Evolutionary conservation across 35 echinoderm and acorn worm species (phyloP).

Genomic region (Stichopus chloronotus): DNA sequence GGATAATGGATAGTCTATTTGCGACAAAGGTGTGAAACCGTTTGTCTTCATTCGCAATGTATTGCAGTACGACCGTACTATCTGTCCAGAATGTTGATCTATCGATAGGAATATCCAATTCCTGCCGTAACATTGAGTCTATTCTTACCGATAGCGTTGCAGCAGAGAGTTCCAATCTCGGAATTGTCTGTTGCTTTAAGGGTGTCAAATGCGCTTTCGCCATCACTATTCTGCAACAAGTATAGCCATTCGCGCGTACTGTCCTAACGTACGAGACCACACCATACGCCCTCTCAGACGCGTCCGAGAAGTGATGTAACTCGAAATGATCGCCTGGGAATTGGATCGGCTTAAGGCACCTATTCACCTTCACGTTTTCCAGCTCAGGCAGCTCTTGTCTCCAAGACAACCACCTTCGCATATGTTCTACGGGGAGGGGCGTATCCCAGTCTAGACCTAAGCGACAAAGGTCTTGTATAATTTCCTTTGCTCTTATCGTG

Average conservation of each 20-base stretch:
- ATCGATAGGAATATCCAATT: constrained; percentile 43
- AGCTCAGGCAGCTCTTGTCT: constrained; percentile 46
- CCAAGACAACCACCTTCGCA: constrained; percentile 54
- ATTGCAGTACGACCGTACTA: constrained; percentile 59
- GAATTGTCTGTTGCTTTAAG: constrained; percentile 68
- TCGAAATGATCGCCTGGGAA: constrained; percentile 19
- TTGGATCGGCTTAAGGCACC: constrained; percentile 50
- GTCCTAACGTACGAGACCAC: constrained; percentile 53
- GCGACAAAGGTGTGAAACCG: constrained; percentile 68
- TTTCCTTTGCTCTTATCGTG: constrained; percentile 1
- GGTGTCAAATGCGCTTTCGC: constrained; percentile 65
- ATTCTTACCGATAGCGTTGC: constrained; percentile 58
- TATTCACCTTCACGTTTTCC: constrained; percentile 19
- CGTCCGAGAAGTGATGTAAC: constrained; percentile 82
- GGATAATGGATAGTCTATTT: constrained; percentile 57
- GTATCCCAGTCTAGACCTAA: constrained; percentile 61
- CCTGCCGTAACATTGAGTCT: constrained; percentile 54
- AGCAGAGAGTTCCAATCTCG: constrained; percentile 65
- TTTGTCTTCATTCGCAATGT: constrained; percentile 57
- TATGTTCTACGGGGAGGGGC: neutral
- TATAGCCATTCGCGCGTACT: constrained; percentile 8
- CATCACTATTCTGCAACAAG: constrained; percentile 60
- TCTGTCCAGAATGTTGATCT: constrained; percentile 60
- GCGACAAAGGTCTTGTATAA: constrained; percentile 45
- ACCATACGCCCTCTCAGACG: constrained; percentile 66